Base-by-base conservation (phyloP, 2,113 vertebrate species). In the Hirundichthys speculiger region DNA sequence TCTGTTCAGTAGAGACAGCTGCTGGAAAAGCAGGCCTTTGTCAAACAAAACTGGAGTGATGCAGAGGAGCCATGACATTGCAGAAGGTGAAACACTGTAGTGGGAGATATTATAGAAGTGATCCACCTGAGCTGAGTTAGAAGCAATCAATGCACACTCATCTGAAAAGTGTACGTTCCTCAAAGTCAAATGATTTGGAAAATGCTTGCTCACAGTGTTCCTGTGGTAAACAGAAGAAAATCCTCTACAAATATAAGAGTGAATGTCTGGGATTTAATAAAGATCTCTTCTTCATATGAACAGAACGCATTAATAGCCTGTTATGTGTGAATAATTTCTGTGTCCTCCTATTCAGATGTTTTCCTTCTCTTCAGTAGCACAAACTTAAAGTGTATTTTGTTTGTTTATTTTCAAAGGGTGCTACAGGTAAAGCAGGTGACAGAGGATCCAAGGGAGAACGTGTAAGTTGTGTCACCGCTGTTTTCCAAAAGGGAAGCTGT, bases 371-470 rank as follows among this genome's bases (percentile, higher is more conserved):
- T 62, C 18, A 25, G 7, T 11, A 48, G 48, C 16, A 69, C 39
- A 65, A 19, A n/a, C 12, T 57, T 63, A 18, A 77, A 57, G 56
- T 21, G 15, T 16, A 20, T 43, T 24, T 59, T 27, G 57, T 64
- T 79, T 16, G 69, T 3, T 70, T 39, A 75, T 9, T 88, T 82
- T 86, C 82, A 41, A 77, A 98, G 98, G 98, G 97, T 80, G 84
- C 88, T 49, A 54, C 91, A 60, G 98, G 98, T 49, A 94, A 91
- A 80, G 65, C 91, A 40, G 98, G 98, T 71, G 98, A 99, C 70
- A 91, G 98, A 93, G 98, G 98, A 30, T 92, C 98, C 68, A 99
- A 99, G 93, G 97, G 98, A 93, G 98, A 98, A 81, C 95, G 98
- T 43, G 98, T 99, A 93, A 93, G 93, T 73, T 64, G 16, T 59